Conservation (phyloP, 2,797 vertebrate genomes). For the Ambastaia sidthimunki region DNA sequence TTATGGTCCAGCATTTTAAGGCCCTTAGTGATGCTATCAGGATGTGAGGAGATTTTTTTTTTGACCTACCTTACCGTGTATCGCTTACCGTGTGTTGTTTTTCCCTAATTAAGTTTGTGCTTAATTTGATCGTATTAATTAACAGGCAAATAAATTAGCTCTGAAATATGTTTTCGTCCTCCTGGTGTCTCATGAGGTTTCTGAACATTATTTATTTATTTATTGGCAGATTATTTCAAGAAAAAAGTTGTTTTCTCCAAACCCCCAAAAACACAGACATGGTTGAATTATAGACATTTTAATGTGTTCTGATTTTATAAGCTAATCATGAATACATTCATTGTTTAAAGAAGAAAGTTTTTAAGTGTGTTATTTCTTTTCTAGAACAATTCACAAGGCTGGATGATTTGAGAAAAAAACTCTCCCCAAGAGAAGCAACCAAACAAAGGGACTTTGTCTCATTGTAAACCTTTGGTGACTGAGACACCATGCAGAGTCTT, state of each 20-base stretch:
- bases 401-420: slow-evolving; percentile 20
- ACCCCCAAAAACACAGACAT: not conserved
- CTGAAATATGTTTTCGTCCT: slow-evolving; percentile 6
- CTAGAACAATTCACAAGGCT: slow-evolving; percentile 1
- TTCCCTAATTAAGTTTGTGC: slow-evolving; percentile 14
- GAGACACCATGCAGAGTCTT: slow-evolving; percentile 55
- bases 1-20: no score
- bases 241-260: not conserved
- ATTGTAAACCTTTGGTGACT: slow-evolving; percentile 45
- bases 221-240: slow-evolving; percentile 2
- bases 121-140: slow-evolving; percentile 7
- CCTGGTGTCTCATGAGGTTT: not conserved
- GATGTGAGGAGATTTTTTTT: no score
- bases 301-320: not conserved
- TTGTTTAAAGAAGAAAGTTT: not conserved
- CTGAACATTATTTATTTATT: not conserved
- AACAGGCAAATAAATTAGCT: slow-evolving; percentile 24
- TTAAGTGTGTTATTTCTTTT: not conserved
- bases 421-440: slow-evolving; percentile 4
- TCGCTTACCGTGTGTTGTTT: not conserved
- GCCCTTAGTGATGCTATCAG: no score
- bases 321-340: not conserved
- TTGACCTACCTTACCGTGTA: no score
- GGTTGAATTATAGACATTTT: not conserved
- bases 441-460: slow-evolving; percentile 59